Base-by-base conservation (phyloP, 2,797 vertebrate species). In the Anas acuta region DNA sequence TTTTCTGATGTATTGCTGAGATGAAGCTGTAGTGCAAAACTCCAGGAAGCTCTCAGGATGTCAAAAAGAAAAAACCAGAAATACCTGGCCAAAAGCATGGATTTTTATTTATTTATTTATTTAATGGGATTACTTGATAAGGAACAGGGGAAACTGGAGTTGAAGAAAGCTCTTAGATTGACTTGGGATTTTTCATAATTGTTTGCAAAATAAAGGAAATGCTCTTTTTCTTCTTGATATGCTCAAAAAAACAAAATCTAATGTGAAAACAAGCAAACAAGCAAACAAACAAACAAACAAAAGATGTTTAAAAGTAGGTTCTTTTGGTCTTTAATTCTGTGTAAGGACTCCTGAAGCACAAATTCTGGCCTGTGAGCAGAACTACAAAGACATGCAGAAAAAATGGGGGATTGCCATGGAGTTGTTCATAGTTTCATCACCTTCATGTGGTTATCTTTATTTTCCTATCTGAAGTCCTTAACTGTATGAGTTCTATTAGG, bases 361-460 rank as follows among this genome's bases (percentile, higher is more conserved):
- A n/a, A 54, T 7, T 51, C 41, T 41, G 14, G 37, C 30, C 19
- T 22, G 7, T 67, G 20, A 85, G 10, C 8, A 87, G 22, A 78
- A 78, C 57, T 37, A 64, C 76, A 87, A 74, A 8, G 6, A 74
- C 22, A 53, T 45, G 4, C n/a, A 90, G 54, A 32, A 77, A 79
- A 90, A 83, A 57, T 4, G 8, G 5, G 58, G 17, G 9, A 32
- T 77, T 85, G 13, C 51, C 9, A 13, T 13, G 25, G 33, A 69
- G 13, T 77, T 67, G 13, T 18, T 10, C 20, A 26, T 76, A 47
- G 15, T 65, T n/a, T 80, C 57, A 69, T 64, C 76, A 71, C 35
- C 22, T 65, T 93, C 84, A 89, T 69, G 61, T 90, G 72, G 25
- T 58, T 92, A 67, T 64, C 76, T 9, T 95, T 95, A 83, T 85